These are phyloP conservation scores for Pteromalus puparum DNA, from an alignment of 1,140 invertebrate genomes.

Conservation along the genomic window DNA sequence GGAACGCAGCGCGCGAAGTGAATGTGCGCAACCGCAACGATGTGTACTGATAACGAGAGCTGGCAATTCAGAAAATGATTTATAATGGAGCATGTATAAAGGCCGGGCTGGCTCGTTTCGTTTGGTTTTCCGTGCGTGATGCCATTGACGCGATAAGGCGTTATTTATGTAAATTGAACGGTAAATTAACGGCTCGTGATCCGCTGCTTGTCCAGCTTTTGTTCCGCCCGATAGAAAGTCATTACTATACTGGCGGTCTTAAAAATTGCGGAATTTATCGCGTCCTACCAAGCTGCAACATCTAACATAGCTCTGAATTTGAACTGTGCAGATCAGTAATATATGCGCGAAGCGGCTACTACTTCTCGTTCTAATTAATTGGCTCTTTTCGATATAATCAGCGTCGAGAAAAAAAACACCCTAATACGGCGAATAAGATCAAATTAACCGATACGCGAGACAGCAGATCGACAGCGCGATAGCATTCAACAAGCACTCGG, in stretches of 20 bases:
- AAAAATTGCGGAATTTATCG: too few species aligned
- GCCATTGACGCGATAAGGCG: not conserved
- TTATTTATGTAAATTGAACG: not conserved
- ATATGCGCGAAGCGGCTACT: too few species aligned
- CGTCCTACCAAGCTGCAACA: too few species aligned
- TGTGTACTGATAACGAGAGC: constrained; percentile 22
- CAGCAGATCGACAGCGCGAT: not conserved
- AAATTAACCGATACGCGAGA: too few species aligned
- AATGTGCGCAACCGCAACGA: not conserved
- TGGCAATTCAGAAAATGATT: constrained; percentile 2
- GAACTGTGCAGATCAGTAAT: too few species aligned
- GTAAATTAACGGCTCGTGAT: not conserved
- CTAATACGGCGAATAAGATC: too few species aligned
- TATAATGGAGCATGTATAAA: not conserved
- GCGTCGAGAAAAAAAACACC: too few species aligned
- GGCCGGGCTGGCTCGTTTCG: not conserved
- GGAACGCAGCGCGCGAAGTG: not conserved
- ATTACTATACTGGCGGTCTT: too few species aligned
- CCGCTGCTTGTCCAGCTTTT: too few species aligned
- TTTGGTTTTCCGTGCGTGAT: not conserved
- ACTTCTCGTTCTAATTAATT: not conserved
- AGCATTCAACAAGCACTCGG: not conserved
- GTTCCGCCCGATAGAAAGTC: too few species aligned
- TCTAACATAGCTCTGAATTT: too few species aligned
- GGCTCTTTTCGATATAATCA: not conserved